Base-by-base conservation (phyloP, 2,888 invertebrate species). In the Lepidochrysops patricia region DNA sequence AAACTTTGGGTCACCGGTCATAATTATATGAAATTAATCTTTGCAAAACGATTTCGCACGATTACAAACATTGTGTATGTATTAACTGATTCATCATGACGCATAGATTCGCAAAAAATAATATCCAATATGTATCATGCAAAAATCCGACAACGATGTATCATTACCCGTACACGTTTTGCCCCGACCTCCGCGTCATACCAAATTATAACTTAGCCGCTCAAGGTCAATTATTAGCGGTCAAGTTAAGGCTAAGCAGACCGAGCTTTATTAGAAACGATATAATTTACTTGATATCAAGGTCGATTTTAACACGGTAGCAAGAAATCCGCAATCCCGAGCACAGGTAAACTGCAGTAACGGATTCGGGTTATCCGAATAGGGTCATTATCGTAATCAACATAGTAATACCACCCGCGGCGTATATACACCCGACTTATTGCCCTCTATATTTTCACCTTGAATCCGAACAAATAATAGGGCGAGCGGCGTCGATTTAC, bases 401-500 rank as follows among this genome's bases (percentile, higher is more conserved):
- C 60, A 50, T 62, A 62, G 62, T 64, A 64, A 64, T 62, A 64
- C 65, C 68, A 66, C 68, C 68, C 67, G 70, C 68, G 66, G 69
- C 68, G 66, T 57, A 49, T 62, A 62, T 52, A 57, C 63, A 43
- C 63, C 62, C 62, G 60, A 60, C 63, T 60, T 62, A 58, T 65
- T 64, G 66, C 69, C 68, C 68, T 69, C 68, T 68, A 71, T 67
- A 66, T 68, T 64, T 68, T 67, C 66, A 66, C 70, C 71, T 71
- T 69, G 66, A 75, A 80, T 79, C 82, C 75, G 66, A 64, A 62
- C 69, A 87, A 87, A 87, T 88, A 84, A 87, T 80, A 87, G 86
- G 88, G 87, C 88, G 84, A 84, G 84, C 29, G 77, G 69, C 72
- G 69, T 79, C 82, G 85, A 86, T 87, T 86, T 84, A 86, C 81